These are phyloP conservation scores for Drosophila suboccidentalis DNA, from an alignment of 2,888 invertebrate genomes.

Conservation along the genomic window DNA sequence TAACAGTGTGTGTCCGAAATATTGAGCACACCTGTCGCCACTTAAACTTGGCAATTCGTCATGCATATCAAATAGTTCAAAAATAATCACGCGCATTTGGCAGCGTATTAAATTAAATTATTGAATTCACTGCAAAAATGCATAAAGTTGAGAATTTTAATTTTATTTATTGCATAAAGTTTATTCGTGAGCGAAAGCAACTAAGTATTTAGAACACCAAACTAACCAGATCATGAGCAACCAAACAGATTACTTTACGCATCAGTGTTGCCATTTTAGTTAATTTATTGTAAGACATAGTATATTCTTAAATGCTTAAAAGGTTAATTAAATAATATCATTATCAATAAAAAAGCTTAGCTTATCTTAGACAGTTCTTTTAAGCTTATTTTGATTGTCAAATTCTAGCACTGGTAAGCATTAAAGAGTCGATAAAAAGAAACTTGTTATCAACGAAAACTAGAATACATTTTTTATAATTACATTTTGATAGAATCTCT, in stretches of 20 bases:
- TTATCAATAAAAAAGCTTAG: too few relatives aligned
- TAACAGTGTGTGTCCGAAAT: slow-evolving; percentile 23
- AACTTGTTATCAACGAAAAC: too few relatives aligned
- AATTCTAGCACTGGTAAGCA: too few relatives aligned
- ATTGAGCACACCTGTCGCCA: slow-evolving; percentile 17
- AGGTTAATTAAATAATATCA: too few relatives aligned
- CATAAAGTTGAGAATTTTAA: not conserved
- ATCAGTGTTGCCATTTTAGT: not conserved
- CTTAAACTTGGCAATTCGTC: not conserved
- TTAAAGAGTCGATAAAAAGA: too few relatives aligned
- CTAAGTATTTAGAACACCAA: not conserved
- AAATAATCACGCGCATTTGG: slow-evolving; percentile 1
- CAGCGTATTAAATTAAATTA: not conserved
- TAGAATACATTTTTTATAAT: too few relatives aligned
- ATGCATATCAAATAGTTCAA: slow-evolving; percentile 11
- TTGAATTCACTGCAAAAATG: not conserved
- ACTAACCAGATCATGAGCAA: not conserved
- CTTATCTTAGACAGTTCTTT: not conserved
- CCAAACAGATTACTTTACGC: not conserved
- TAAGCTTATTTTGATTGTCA: too few relatives aligned
- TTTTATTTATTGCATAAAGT: too few relatives aligned
- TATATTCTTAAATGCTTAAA: not conserved
- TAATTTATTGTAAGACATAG: too few relatives aligned
- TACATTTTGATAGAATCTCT: too few relatives aligned
- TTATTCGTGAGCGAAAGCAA: too few relatives aligned